A percentile compares a stretch with the other conserved stretches of the same genome.
Evolutionary conservation across 2,888 invertebrate genomes (phyloP).

Genomic region (Chymomyza caudatula): DNA sequence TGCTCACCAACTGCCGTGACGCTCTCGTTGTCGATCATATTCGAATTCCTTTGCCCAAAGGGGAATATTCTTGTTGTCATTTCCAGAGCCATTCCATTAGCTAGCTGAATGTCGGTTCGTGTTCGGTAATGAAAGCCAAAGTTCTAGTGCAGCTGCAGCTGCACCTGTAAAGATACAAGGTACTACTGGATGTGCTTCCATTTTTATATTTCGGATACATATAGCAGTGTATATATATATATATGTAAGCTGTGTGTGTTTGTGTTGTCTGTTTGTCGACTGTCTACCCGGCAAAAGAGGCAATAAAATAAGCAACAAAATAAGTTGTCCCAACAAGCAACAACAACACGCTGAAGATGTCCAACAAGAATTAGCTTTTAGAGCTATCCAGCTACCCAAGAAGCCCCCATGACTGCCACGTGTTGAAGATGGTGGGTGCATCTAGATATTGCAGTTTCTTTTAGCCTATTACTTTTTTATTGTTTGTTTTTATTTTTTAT

Average conservation of each 20-base stretch:
- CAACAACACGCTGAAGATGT: background rate
- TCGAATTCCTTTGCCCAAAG: too few species aligned
- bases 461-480: background rate
- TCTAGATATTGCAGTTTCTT: conserved; percentile 5
- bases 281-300: conserved; percentile 48
- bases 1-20: too few species aligned
- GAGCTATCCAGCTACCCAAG: background rate
- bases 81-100: background rate
- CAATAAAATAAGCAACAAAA: conserved; percentile 68
- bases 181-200: background rate
- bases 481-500: conserved; percentile 1
- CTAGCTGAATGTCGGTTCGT: background rate
- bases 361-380: background rate
- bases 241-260: background rate
- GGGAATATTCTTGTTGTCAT: background rate
- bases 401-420: background rate
- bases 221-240: background rate
- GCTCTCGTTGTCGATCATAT: too few species aligned
- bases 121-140: background rate
- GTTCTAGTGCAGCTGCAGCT: background rate
- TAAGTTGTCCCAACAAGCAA: conserved; percentile 53
- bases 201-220: conserved; percentile 6
- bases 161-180: conserved; percentile 19
- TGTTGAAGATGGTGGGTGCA: conserved; percentile 22
- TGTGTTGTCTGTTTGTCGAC: conserved; percentile 38